Conservation (phyloP, 2,888 invertebrate species). For the Ormyrus thymus region DNA sequence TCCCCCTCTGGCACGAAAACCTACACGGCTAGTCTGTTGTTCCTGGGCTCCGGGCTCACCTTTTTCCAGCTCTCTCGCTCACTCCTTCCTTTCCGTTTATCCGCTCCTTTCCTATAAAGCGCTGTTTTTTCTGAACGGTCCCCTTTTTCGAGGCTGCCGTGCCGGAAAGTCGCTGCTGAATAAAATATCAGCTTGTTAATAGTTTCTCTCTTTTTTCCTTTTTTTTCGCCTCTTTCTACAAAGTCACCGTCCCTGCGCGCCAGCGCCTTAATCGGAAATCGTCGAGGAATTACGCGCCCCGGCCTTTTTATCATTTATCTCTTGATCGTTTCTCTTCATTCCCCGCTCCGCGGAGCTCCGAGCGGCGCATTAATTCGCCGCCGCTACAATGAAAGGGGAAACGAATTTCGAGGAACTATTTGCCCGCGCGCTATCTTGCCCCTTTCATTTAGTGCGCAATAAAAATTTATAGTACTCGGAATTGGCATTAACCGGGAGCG, state of each 20-base stretch:
- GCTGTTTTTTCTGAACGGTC: not conserved
- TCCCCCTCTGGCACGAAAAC: not conserved
- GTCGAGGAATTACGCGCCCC: too few relatives aligned
- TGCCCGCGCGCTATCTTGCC: not conserved
- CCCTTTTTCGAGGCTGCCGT: not conserved
- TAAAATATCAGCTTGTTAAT: constrained; percentile 50
- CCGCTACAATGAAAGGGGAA: too few relatives aligned
- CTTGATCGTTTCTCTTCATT: too few relatives aligned
- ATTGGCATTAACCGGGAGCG: too few relatives aligned
- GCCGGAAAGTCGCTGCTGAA: constrained; percentile 37
- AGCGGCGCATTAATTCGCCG: too few relatives aligned
- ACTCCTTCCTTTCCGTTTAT: not conserved
- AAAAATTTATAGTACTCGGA: constrained; percentile 28
- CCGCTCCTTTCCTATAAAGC: too few relatives aligned
- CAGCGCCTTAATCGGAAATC: too few relatives aligned
- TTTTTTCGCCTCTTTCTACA: not conserved
- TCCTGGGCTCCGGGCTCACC: not conserved
- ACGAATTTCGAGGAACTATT: too few relatives aligned
- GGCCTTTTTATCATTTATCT: too few relatives aligned
- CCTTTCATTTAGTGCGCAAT: constrained; percentile 29
- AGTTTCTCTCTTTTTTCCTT: constrained; percentile 20
- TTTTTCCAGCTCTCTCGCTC: not conserved
- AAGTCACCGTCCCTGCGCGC: too few relatives aligned
- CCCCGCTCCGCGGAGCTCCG: too few relatives aligned
- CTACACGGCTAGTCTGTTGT: not conserved